A percentile compares a stretch with the other conserved stretches of the same genome.
phyloP scores from a whole-genome alignment of 2,888 invertebrate species.

The Melieria crassipennis region DNA sequence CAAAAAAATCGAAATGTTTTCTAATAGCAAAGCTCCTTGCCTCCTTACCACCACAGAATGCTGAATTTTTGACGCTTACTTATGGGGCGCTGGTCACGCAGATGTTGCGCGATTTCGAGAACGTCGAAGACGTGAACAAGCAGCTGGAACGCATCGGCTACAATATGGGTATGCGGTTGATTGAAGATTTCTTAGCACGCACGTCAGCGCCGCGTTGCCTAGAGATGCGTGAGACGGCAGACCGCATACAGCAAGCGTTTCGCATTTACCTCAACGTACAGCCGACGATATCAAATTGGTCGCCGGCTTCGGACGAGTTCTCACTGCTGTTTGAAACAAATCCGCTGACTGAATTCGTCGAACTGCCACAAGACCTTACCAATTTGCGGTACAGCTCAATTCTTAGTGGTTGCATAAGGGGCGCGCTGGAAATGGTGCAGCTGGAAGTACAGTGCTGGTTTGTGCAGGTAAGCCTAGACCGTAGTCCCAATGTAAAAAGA shows the following conservation, averaged over 20 bases:
- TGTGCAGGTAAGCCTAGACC: slow-evolving; percentile 70
- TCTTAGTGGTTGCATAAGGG: slow-evolving; percentile 89
- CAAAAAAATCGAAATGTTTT: too few species aligned
- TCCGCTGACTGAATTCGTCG: slow-evolving; percentile 97
- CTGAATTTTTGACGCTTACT: slow-evolving; percentile 95
- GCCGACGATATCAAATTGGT: slow-evolving; percentile 95
- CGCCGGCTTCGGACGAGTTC: slow-evolving; percentile 93
- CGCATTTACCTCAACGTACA: slow-evolving; percentile 89
- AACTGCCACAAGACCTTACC: slow-evolving; percentile 85
- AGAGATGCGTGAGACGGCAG: slow-evolving; percentile 97
- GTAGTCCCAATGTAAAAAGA: background rate
- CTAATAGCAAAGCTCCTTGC: too few species aligned
- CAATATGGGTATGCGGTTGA: slow-evolving; percentile 96
- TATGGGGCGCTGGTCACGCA: slow-evolving; percentile 98
- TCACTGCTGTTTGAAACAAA: slow-evolving; percentile 94
- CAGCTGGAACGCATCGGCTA: slow-evolving; percentile 96
- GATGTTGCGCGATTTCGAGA: slow-evolving; percentile 95
- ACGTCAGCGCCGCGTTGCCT: slow-evolving; percentile 89
- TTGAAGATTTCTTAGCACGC: slow-evolving; percentile 96
- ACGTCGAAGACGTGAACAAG: slow-evolving; percentile 96
- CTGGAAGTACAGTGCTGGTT: slow-evolving; percentile 95
- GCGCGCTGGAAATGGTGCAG: slow-evolving; percentile 99
- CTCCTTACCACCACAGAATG: slow-evolving; percentile 73
- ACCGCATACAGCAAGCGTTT: slow-evolving; percentile 86
- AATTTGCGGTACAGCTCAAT: slow-evolving; percentile 92